Conservation (phyloP, 2,113 vertebrate genomes). For the Zapus hudsonius region DNA sequence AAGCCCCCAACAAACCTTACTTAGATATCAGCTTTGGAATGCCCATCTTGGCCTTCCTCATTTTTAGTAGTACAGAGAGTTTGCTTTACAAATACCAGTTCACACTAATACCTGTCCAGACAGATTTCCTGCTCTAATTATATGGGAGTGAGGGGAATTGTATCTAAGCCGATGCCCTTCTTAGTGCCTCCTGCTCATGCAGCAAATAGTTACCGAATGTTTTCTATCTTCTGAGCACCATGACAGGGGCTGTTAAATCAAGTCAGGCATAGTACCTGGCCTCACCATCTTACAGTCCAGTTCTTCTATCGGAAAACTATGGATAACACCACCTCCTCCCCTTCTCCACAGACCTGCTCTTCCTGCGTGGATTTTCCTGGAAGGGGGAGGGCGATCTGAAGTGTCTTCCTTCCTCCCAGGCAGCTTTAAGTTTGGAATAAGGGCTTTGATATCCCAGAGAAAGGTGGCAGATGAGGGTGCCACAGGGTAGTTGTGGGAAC, state of each 20-base stretch:
- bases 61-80: not conserved
- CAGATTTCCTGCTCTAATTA: not conserved
- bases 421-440: not conserved
- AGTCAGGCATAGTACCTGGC: not conserved
- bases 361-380: not conserved
- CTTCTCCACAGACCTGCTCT: not conserved
- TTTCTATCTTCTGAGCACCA: not conserved
- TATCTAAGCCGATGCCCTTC: not conserved
- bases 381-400: not conserved
- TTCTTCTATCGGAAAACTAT: not conserved
- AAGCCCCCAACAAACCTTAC: not conserved
- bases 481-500: not conserved
- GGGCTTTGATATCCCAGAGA: not conserved
- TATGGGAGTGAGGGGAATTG: not conserved
- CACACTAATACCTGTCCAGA: not conserved
- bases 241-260: too few relatives aligned
- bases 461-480: not conserved
- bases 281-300: not conserved
- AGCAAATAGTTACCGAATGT: not conserved
- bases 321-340: not conserved
- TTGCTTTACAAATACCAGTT: too few relatives aligned
- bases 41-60: not conserved
- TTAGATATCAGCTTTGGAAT: not conserved
- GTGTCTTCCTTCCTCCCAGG: not conserved
- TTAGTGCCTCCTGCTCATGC: not conserved